A percentile compares a stretch with the other conserved stretches of the same genome.
Conservation (phyloP, 2,113 vertebrate species). For the Phasianus colchicus region DNA sequence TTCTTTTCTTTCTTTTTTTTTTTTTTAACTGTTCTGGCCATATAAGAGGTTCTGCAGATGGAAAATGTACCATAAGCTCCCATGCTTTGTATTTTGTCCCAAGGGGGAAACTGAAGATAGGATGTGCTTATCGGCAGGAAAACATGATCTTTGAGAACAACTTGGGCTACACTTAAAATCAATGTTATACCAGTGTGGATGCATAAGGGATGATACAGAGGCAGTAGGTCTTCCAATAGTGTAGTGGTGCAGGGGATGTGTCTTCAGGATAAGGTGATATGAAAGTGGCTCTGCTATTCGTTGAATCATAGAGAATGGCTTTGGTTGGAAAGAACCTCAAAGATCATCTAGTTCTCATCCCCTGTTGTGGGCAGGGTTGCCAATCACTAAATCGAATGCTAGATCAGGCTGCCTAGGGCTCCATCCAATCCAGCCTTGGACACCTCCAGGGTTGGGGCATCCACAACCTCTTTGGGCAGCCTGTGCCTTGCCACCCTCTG, state of each 20-base stretch:
- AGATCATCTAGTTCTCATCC: too few species aligned
- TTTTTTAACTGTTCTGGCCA: not conserved
- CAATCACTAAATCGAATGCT: too few species aligned
- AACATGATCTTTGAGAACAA: not conserved
- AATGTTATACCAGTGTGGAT: not conserved
- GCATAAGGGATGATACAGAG: not conserved
- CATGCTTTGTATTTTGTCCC: not conserved
- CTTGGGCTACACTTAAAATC: not conserved
- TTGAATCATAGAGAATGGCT: not conserved
- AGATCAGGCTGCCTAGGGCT: too few species aligned
- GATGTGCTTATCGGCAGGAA: not conserved
- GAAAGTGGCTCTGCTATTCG: not conserved
- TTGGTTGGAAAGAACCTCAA: too few species aligned
- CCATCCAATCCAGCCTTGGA: too few species aligned
- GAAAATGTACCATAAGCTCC: not conserved
- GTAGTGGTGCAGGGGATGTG: not conserved
- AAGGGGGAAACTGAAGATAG: not conserved
- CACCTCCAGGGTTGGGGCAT: too few species aligned
- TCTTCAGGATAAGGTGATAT: not conserved
- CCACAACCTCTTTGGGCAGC: too few species aligned
- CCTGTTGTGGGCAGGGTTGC: too few species aligned
- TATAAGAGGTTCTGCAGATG: slow-evolving; percentile 2
- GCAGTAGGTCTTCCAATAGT: not conserved
- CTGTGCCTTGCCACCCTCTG: too few species aligned
- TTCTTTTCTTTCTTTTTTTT: not conserved